Evolutionary conservation across 2,113 vertebrate genomes (phyloP), one percentile per base, ranked within the genome.

Genomic region (Semicossyphus pulcher): DNA sequence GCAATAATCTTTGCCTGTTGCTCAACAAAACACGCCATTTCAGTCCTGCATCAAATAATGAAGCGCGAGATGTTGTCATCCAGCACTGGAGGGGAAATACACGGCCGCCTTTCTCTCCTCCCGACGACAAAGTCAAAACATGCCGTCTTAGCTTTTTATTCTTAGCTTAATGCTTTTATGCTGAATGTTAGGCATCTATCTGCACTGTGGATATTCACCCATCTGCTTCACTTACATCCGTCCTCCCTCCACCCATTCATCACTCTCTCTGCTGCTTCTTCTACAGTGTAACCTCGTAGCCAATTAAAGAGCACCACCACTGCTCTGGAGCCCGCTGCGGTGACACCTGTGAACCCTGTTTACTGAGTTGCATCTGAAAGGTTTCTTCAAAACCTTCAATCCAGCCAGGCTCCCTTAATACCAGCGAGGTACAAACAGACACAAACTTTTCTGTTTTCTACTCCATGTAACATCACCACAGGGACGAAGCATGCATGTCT

Each of bases 321-420:
- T 44, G 63, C 76, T 65, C 63, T 7, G 72, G 31, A 25, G 72
- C 56, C 51, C 37, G 72, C 76, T 18, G 56, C 72, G 18, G 72
- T 53, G 77, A 87, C 84, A 90, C 85, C 88, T 82, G 44, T 71
- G 70, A 87, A 87, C 86, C 78, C 67, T 81, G 88, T 84, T 87
- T 87, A 81, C 90, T 39, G 51, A 56, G 57, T 82, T 76, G 78
- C 59, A 71, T 84, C 62, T 71, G 54, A 66, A 66, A 61, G 58
- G 64, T 70, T 62, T 61, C 68, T 71, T 68, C 61, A 73, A 76
- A 76, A 70, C 61, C 75, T 72, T 76, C 72, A 73, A 70, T 69
- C 72, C 70, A 8, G 51, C 73, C 26, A 34, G 65, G 37, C 53
- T 71, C 48, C 53, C 71, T 78, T 76, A 78, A 80, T 76, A 31